Percentiles rank a stretch among this genome's conserved stretches.
Conservation (phyloP, 1,140 invertebrate species). For the Listronotus oregonensis region DNA sequence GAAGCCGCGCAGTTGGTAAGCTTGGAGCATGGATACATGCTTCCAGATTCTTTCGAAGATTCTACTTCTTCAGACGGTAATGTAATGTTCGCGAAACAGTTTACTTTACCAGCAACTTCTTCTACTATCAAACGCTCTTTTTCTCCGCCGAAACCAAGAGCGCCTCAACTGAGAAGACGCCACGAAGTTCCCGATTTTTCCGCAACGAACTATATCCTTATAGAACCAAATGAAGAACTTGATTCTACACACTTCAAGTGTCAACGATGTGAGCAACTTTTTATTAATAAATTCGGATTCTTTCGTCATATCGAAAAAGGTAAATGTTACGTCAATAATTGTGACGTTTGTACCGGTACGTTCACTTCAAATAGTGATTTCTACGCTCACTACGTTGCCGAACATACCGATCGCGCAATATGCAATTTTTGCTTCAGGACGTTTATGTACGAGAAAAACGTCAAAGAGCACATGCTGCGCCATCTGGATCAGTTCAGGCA, state of each 20-base stretch:
- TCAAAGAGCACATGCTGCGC: conserved; percentile 54
- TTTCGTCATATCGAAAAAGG: conserved; percentile 54
- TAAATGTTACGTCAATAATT: conserved; percentile 53
- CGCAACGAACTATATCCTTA: conserved; percentile 45
- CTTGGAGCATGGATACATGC: conserved; percentile 52
- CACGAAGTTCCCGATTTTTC: conserved; percentile 54
- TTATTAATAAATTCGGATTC: conserved; percentile 54
- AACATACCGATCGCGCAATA: conserved; percentile 52
- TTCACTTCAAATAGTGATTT: conserved; percentile 49
- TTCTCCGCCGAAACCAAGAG: conserved; percentile 32
- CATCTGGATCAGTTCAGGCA: conserved; percentile 55
- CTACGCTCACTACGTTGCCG: conserved; percentile 46
- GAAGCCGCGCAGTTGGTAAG: conserved; percentile 42
- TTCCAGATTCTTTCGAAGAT: conserved; percentile 35
- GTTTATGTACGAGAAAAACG: conserved; percentile 56
- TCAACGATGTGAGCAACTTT: conserved; percentile 52
- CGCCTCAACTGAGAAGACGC: conserved; percentile 39
- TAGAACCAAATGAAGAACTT: conserved; percentile 49
- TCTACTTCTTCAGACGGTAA: conserved; percentile 1
- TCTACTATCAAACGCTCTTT: conserved; percentile 29
- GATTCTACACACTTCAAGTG: conserved; percentile 52
- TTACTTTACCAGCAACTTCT: background rate
- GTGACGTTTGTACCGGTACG: conserved; percentile 46
- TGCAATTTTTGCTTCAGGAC: conserved; percentile 55
- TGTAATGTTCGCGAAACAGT: conserved; percentile 9